Evolutionary conservation across 2,797 vertebrate species (phyloP).

Genomic region (Psittacula echo): DNA sequence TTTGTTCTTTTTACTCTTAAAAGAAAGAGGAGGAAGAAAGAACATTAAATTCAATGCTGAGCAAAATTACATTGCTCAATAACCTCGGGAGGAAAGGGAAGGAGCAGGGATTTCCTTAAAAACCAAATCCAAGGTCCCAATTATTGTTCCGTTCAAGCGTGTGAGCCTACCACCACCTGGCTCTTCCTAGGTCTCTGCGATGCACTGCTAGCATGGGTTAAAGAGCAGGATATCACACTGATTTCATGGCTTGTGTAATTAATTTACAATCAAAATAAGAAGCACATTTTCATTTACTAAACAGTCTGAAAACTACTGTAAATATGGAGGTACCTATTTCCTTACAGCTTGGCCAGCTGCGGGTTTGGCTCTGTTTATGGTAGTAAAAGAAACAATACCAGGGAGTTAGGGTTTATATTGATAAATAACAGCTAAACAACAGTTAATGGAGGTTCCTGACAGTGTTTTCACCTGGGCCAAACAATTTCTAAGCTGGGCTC

Average conservation of each 20-base stretch:
- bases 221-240: background rate
- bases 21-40: background rate
- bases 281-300: background rate
- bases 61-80: background rate
- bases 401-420: background rate
- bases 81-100: background rate
- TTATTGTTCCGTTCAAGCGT: background rate
- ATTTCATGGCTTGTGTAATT: background rate
- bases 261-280: background rate
- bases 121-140: background rate
- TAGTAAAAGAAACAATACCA: background rate
- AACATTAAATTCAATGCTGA: background rate
- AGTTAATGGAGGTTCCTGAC: background rate
- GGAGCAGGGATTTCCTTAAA: background rate
- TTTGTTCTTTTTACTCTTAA: background rate
- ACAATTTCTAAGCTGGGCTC: background rate
- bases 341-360: background rate
- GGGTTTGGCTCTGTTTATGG: background rate
- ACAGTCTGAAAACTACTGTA: background rate
- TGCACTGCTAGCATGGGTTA: background rate
- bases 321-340: background rate
- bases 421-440: background rate
- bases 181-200: background rate
- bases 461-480: background rate
- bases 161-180: background rate